Evolutionary conservation across 2,888 invertebrate species (phyloP).

Genomic region (Seladonia tumulorum): DNA sequence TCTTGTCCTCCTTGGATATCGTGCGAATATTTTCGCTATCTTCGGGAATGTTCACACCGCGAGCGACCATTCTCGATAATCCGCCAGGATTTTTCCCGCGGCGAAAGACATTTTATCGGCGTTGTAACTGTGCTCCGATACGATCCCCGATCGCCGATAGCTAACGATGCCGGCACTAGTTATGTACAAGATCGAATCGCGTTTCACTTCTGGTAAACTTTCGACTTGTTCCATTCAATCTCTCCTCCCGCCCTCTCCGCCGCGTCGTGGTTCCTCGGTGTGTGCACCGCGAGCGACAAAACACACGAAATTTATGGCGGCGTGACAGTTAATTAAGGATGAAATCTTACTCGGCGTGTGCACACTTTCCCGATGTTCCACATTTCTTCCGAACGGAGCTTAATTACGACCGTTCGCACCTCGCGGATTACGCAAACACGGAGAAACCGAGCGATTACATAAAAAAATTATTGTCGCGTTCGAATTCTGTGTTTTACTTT

Average conservation of each 20-base stretch:
- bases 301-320: slow-evolving; percentile 1
- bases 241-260: neutral
- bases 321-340: slow-evolving; percentile 15
- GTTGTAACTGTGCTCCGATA: slow-evolving; percentile 11
- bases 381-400: slow-evolving; percentile 8
- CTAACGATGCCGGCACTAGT: neutral
- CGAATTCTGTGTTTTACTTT: neutral
- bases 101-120: slow-evolving; percentile 4
- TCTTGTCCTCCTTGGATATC: neutral
- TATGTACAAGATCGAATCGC: slow-evolving; percentile 5
- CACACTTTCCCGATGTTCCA: slow-evolving; percentile 8
- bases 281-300: neutral
- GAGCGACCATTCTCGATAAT: slow-evolving; percentile 6
- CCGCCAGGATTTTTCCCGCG: neutral
- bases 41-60: neutral
- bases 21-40: neutral
- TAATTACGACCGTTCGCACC: slow-evolving; percentile 29
- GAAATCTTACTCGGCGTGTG: slow-evolving; percentile 5
- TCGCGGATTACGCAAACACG: slow-evolving; percentile 30
- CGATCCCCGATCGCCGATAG: slow-evolving; percentile 6
- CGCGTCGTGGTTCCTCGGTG: neutral
- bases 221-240: slow-evolving; percentile 10
- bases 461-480: slow-evolving; percentile 28
- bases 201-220: slow-evolving; percentile 15
- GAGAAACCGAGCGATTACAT: slow-evolving; percentile 37